These are phyloP conservation scores for Perizoma affinitatum DNA, from an alignment of 2,888 invertebrate genomes.

Conservation along the genomic window DNA sequence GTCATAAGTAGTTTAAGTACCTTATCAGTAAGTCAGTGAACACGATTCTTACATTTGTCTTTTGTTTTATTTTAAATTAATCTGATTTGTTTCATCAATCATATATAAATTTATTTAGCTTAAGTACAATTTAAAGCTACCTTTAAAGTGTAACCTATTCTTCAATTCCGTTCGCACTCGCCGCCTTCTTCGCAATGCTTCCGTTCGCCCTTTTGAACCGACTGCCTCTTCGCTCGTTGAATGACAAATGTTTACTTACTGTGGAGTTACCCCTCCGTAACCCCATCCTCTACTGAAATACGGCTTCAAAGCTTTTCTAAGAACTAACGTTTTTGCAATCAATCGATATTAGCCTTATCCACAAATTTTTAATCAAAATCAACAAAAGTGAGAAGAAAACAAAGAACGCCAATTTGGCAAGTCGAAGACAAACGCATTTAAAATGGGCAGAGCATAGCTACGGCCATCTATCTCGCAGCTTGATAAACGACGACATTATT, in stretches of 20 bases:
- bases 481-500: conserved; percentile 85
- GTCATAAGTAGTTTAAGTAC: too few species aligned
- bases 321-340: conserved; percentile 45
- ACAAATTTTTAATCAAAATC: conserved; percentile 48
- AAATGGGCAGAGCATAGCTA: conserved; percentile 83
- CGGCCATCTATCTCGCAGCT: conserved; percentile 80
- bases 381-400: conserved; percentile 70
- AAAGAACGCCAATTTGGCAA: conserved; percentile 81
- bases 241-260: conserved; percentile 73
- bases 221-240: conserved; percentile 55
- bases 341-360: conserved; percentile 49
- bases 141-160: conserved; percentile 33
- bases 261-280: conserved; percentile 51
- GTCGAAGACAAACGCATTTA: conserved; percentile 83
- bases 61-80: too few species aligned
- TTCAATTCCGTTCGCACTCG: conserved; percentile 40
- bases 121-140: neutral
- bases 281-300: conserved; percentile 52
- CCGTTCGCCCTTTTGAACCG: conserved; percentile 47
- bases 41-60: too few species aligned
- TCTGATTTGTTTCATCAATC: too few species aligned
- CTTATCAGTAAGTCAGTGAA: too few species aligned
- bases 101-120: too few species aligned
- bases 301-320: conserved; percentile 49
- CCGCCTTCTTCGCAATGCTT: conserved; percentile 40